Conservation (phyloP, 1,140 invertebrate species). For the Argopecten irradians region DNA sequence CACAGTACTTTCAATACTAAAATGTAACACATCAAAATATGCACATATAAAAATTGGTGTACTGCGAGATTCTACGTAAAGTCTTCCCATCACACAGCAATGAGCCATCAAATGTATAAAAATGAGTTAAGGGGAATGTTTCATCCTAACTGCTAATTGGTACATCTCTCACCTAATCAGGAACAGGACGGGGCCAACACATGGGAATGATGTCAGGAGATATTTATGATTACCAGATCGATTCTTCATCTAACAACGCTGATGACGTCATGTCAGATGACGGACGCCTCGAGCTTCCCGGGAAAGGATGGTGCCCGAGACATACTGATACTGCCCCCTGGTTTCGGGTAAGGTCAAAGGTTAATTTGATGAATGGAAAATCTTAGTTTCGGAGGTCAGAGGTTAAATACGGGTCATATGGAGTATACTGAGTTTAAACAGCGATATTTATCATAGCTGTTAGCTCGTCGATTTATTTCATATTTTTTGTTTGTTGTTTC, state of each 20-base stretch:
- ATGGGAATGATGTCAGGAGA: constrained; percentile 44
- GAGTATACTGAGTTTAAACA: neutral
- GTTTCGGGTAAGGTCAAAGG: constrained; percentile 33
- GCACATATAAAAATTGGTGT: no score
- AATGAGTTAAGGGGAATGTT: no score
- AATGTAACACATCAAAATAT: no score
- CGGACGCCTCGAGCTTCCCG: constrained; percentile 27
- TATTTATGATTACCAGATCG: constrained; percentile 39
- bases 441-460: neutral
- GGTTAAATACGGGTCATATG: neutral
- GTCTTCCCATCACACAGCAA: no score
- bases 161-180: neutral
- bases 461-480: neutral
- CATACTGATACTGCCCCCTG: constrained; percentile 23
- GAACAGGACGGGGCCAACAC: constrained; percentile 34
- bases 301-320: constrained; percentile 43
- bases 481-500: neutral
- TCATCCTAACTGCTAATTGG: no score
- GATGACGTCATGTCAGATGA: neutral
- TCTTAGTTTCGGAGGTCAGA: neutral
- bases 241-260: neutral
- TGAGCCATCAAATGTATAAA: no score
- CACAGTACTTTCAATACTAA: no score
- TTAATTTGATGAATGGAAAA: neutral
- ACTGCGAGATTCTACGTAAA: no score